Evolutionary conservation across 2,113 vertebrate species (phyloP).

Genomic region (Grus americana): DNA sequence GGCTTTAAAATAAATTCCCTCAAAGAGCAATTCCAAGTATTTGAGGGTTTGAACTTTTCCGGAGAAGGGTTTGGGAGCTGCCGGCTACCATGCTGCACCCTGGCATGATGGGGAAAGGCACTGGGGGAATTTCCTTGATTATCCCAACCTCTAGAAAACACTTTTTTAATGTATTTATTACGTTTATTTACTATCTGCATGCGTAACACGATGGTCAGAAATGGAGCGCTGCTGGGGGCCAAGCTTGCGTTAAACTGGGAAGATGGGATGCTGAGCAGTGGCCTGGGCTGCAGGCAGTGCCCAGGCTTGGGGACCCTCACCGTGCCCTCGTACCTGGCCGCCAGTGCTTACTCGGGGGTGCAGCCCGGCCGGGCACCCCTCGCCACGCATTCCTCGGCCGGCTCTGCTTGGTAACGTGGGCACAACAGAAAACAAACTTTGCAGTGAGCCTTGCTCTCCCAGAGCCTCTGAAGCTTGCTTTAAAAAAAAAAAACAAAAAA

Average conservation of each 20-base stretch:
- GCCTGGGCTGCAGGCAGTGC: background rate
- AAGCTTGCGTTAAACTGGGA: background rate
- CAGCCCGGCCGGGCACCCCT: background rate
- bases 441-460: background rate
- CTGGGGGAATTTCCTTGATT: background rate
- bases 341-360: background rate
- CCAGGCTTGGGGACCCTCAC: background rate
- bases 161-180: background rate
- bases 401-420: slow-evolving; percentile 51
- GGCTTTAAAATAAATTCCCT: slow-evolving; percentile 68
- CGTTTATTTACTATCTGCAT: background rate
- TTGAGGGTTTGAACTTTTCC: slow-evolving; percentile 67
- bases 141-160: background rate
- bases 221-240: background rate
- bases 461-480: slow-evolving; percentile 19
- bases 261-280: background rate
- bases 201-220: fast-evolving
- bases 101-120: fast-evolving
- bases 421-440: slow-evolving; percentile 64
- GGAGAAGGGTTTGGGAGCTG: slow-evolving; percentile 47
- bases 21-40: slow-evolving; percentile 69
- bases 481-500: background rate
- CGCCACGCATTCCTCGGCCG: fast-evolving
- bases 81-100: background rate
- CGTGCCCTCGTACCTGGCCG: background rate